Base-by-base conservation (phyloP, 2,797 vertebrate species). In the Ctenochaetus hawaiiensis region DNA sequence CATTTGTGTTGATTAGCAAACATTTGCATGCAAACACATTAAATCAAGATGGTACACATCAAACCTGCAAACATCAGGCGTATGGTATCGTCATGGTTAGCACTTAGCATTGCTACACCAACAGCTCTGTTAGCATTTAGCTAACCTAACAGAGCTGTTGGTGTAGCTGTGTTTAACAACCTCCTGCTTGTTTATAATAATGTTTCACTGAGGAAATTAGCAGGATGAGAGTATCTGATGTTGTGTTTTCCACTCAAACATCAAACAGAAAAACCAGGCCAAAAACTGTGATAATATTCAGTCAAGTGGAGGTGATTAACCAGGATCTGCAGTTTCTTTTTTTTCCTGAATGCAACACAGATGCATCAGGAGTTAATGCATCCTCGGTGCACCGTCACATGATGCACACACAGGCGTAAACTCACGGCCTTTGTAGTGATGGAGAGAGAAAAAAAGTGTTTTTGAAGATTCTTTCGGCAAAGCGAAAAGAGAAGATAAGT, bases 391-490 rank as follows among this genome's bases (percentile, higher is more conserved):
- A 26, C 17, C 43, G 51, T 26, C n/a, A 54, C 23, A 22, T 14
- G 20, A 41, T 57, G n/a, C 9, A 67, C 22, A 70, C 22, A 63
- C 20, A 57, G 8, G 4, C 44, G 5, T 72, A 22, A 18, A 67
- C 54, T 66, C 30, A 52, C 54, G 51, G 18, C 41, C 64, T 65
- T 48, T 54, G 22, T 23, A 45, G 63, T 7, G 43, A 44, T 39
- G 48, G 20, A 13, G 58, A 23, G n/a, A 20, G 34, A 52, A 34
- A 61, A 22, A 6, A 39, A 49, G 23, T 4, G 13, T 41, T 59
- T 75, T 68, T 61, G 23, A 67, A 68, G 39, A 10, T 63, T 70
- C 70, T 81, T 77, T 69, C 63, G 62, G 18, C 7, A n/a, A 41
- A 39, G 23, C 2, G 14, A 45, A 48, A 17, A 12, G 16, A 60